phyloP scores from a whole-genome alignment of 1,140 invertebrate species.

The Macrobrachium nipponense region DNA sequence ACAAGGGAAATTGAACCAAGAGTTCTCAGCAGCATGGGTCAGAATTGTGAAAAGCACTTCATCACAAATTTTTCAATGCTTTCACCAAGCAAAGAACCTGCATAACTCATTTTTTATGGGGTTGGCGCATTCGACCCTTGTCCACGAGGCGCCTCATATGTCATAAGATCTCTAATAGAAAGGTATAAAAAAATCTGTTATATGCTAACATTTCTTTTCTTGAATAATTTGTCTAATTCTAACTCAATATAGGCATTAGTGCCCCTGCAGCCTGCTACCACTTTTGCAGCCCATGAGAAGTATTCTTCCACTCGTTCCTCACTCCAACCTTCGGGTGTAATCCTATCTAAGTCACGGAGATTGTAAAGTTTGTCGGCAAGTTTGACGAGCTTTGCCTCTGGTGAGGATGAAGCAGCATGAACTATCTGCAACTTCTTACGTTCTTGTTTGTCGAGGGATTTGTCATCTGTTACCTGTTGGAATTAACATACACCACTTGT shows the following conservation, averaged over 20 bases:
- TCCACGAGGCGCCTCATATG: no score
- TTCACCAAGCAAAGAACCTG: no score
- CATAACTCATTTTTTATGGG: no score
- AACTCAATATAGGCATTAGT: slow-evolving; percentile 77
- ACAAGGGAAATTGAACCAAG: no score
- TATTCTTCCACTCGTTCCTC: slow-evolving; percentile 74
- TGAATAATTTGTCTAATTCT: slow-evolving; percentile 75
- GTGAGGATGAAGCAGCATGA: slow-evolving; percentile 73
- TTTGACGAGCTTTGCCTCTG: slow-evolving; percentile 83
- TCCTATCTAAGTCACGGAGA: slow-evolving; percentile 78
- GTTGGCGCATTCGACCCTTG: no score
- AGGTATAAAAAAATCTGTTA: not conserved
- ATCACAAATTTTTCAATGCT: no score
- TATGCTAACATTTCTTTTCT: slow-evolving; percentile 13
- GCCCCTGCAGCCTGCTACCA: slow-evolving; percentile 77
- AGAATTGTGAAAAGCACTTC: no score
- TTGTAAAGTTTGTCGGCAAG: slow-evolving; percentile 91
- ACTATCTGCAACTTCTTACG: slow-evolving; percentile 81
- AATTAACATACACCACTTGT: no score
- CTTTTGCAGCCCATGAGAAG: slow-evolving; percentile 81
- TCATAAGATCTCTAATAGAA: no score
- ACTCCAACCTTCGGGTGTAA: slow-evolving; percentile 77
- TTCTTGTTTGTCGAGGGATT: slow-evolving; percentile 75
- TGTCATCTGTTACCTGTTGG: slow-evolving; percentile 83
- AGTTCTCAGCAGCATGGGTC: no score